Base-by-base conservation (phyloP, 2,113 vertebrate genomes). In the Dunckerocampus dactyliophorus region DNA sequence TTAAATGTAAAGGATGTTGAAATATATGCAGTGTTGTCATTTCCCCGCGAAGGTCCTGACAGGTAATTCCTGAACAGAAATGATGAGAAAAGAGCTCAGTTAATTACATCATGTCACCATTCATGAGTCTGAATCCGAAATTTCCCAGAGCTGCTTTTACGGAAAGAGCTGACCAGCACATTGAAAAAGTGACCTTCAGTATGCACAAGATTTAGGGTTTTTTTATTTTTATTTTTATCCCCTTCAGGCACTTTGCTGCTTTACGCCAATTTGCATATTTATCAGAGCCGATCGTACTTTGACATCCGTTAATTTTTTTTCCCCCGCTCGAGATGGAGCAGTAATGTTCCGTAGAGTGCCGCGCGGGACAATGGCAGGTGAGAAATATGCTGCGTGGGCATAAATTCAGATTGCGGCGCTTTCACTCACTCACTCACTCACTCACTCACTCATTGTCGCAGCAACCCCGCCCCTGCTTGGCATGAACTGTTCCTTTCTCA, bases 201-300 rank as follows among this genome's bases (percentile, higher is more conserved):
- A 91, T 90, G 87, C 87, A 92, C 94, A 92, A 90, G 12, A 3
- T 88, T 89, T 86, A 89, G 90, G 88, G 89, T 88, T 89, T 93
- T 93, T 22, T 37, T 34, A 34, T 24, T 46, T n/a, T 47, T 47
- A 31, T 28, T 28, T 47, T 47, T 17, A 12, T n/a, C 11, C 11
- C 54, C 19, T 93, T 91, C 91, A 90, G 85, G 83, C 90, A 85
- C 84, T 91, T 89, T 88, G 87, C 91, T 72, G 89, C 88, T 87
- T 82, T 85, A 72, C 75, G 80, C 74, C 85, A 86, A 94, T 94
- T 94, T 94, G 88, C 92, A 95, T 95, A 94, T 94, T 95, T 95
- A 95, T 95, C 92, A 89, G 91, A 84, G 89, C 90, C 87, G 91
- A 93, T 94, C 91, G 81, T 87, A 89, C 90, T 81, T 85, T 91